Evolutionary conservation across 2,797 vertebrate genomes (phyloP).

Genomic region (Catharus ustulatus): DNA sequence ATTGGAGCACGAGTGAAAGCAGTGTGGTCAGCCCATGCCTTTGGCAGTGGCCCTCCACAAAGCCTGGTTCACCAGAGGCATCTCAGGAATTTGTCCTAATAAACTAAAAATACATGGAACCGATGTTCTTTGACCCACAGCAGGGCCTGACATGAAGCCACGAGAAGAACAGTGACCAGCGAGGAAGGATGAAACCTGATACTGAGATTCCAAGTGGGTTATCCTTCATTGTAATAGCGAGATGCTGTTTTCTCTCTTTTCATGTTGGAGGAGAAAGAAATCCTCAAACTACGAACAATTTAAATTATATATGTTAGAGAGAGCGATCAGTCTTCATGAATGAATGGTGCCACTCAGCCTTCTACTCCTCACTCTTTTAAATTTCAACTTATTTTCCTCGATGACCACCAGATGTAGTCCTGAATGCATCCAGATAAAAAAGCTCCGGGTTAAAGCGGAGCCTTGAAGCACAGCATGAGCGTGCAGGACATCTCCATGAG

Average conservation of each 20-base stretch:
- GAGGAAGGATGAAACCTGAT: neutral
- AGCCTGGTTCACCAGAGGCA: constrained; percentile 19
- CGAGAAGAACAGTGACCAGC: neutral
- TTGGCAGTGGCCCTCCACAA: neutral
- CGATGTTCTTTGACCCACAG: constrained; percentile 6
- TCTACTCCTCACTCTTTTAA: neutral
- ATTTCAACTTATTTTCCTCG: neutral
- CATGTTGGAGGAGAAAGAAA: fast-evolving
- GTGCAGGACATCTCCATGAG: neutral
- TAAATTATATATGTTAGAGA: neutral
- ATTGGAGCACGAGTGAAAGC: neutral
- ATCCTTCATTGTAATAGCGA: neutral
- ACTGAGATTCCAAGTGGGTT: neutral
- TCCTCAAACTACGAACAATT: neutral
- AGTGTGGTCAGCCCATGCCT: neutral
- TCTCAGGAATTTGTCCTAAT: constrained; percentile 51
- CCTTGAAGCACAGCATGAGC: neutral
- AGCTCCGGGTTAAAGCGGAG: neutral
- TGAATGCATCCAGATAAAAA: neutral
- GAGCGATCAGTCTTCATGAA: fast-evolving
- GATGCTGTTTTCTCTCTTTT: neutral
- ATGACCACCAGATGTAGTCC: neutral
- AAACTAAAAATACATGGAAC: constrained; percentile 49
- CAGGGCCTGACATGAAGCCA: neutral
- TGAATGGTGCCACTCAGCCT: neutral